Conservation (phyloP, 2,888 invertebrate genomes). For the Habrosyne pyritoides region DNA sequence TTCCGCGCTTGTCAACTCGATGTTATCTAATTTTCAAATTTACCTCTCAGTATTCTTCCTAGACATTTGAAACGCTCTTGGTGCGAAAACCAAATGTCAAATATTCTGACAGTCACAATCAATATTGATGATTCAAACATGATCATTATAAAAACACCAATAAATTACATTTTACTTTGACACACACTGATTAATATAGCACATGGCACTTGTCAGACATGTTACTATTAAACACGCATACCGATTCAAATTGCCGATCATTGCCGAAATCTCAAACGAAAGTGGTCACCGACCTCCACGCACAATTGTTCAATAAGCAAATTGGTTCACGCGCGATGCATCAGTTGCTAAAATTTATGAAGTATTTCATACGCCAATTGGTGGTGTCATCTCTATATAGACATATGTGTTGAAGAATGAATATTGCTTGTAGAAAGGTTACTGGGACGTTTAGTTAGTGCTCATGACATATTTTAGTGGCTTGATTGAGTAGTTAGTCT, state of each 20-base stretch:
- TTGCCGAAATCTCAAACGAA: slow-evolving; percentile 40
- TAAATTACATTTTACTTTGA: not conserved
- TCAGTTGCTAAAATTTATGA: slow-evolving; percentile 69
- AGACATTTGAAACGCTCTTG: no score
- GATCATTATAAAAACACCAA: slow-evolving; percentile 1
- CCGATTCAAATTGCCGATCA: slow-evolving; percentile 30
- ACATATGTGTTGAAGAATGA: slow-evolving; percentile 51
- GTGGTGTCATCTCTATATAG: slow-evolving; percentile 64
- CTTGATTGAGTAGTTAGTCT: slow-evolving; percentile 22
- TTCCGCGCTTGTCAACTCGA: no score
- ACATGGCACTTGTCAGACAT: not conserved
- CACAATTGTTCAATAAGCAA: slow-evolving; percentile 42
- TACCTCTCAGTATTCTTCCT: no score
- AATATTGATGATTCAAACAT: no score
- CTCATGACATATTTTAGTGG: slow-evolving; percentile 17
- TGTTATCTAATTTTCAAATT: no score
- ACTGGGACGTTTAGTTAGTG: slow-evolving; percentile 45
- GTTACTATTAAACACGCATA: slow-evolving; percentile 7
- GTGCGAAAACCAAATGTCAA: no score
- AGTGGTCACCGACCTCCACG: slow-evolving; percentile 38
- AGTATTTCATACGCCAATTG: slow-evolving; percentile 63
- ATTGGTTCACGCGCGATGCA: slow-evolving; percentile 46
- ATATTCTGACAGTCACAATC: no score
- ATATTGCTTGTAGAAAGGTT: slow-evolving; percentile 41
- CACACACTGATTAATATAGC: not conserved